Evolutionary conservation across 2,797 vertebrate species (phyloP), one percentile per base, ranked within the genome.

Genomic region (Botia almorhae): DNA sequence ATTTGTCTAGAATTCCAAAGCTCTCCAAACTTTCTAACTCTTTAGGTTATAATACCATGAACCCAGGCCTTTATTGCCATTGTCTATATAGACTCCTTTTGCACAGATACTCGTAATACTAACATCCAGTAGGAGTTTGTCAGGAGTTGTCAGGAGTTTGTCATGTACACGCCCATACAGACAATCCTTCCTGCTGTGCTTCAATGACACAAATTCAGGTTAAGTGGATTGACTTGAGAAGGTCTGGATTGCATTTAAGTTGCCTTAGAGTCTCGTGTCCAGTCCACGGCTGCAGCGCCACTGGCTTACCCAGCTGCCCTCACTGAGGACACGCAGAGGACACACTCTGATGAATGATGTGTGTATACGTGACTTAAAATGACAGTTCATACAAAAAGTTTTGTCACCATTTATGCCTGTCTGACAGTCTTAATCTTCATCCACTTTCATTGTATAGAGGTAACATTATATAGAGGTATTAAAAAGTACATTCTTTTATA

Each of bases 221-320:
- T 94, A 94, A 93, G 89, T 94, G 92, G 93, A 94, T 93, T 93
- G 91, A 81, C 90, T 90, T 89, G 83, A 89, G 87, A 76, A 89
- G 87, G 84, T 63, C 87, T 82, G 89, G 90, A 90, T 90, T 91
- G 82, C 48, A 83, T 88, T 88, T 92, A 93, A 93, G 92, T 91
- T 91, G 92, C 92, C 91, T 93, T 92, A 91, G 90, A 90, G 87
- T 87, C 87, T 88, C 83, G 87, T 89, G 89, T 90, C 86, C 88
- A 86, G 87, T 88, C 89, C 82, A 53, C 14, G 79, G 46, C 61
- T 91, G 81, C 88, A 85, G 83, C 75, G 84, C 82, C 86, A 6
- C 83, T 81, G 89, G 87, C 87, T 92, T 86, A 89, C 39, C 70
- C 21, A 13, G 21, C 51, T 67, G 55, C 71, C 65, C 67, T 60